Conservation (phyloP, 23 tunicate genomes). For the Oikopleura vanhoeffeni region DNA sequence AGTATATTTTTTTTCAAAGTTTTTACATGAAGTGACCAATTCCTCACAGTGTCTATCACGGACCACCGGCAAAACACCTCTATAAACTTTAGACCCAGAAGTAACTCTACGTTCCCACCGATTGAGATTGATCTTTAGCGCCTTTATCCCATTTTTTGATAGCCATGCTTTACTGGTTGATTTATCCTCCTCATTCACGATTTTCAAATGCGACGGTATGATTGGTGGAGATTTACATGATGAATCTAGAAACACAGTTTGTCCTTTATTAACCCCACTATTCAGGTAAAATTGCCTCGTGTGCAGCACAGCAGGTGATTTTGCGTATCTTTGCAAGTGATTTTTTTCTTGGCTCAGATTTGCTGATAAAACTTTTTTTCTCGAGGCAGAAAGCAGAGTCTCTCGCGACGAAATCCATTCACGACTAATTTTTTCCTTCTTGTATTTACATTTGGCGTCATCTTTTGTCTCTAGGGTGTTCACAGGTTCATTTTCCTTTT, state of each 20-base stretch:
- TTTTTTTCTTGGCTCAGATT: not conserved
- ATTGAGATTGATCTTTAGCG: not conserved
- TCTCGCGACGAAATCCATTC: not conserved
- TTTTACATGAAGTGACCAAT: no score
- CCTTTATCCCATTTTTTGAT: not conserved
- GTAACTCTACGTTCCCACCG: conserved; percentile 2
- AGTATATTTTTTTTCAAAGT: no score
- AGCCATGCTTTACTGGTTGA: not conserved
- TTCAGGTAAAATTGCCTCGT: not conserved
- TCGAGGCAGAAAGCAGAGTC: not conserved
- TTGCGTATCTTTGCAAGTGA: not conserved
- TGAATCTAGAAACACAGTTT: not conserved
- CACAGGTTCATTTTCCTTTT: not conserved
- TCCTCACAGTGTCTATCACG: conserved; percentile 14
- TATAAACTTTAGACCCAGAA: not conserved
- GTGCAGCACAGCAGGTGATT: conserved; percentile 1
- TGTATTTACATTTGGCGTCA: not conserved
- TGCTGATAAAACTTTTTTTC: not conserved
- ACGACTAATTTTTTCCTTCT: not conserved
- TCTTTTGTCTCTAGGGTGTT: not conserved
- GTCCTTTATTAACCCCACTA: not conserved
- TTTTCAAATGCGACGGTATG: not conserved
- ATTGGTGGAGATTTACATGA: not conserved
- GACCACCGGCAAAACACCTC: conserved; percentile 5
- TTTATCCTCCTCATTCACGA: not conserved